These are phyloP conservation scores for Kuschelorhynchus macadamiae DNA, from an alignment of 2,888 invertebrate species.

Conservation along the genomic window DNA sequence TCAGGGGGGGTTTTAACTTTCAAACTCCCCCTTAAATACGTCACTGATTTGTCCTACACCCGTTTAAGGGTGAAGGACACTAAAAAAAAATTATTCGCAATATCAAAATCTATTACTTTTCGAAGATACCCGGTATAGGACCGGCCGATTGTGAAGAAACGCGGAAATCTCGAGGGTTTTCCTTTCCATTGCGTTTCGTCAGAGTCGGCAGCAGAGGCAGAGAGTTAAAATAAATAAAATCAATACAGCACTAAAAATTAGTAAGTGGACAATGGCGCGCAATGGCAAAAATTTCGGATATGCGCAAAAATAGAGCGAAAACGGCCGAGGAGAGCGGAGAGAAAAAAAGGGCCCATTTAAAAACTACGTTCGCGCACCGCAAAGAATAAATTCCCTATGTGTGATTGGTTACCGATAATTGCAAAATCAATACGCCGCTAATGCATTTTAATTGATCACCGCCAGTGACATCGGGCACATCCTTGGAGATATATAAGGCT, in stretches of 20 bases:
- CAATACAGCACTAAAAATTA: slow-evolving; percentile 69
- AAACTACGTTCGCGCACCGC: slow-evolving; percentile 50
- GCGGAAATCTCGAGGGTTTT: slow-evolving; percentile 46
- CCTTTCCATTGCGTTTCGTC: slow-evolving; percentile 45
- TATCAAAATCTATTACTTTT: no score
- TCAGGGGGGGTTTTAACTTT: no score
- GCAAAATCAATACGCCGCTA: slow-evolving; percentile 69
- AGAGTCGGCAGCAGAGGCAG: slow-evolving; percentile 49
- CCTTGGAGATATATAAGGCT: no score
- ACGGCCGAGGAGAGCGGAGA: slow-evolving; percentile 46
- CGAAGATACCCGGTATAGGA: slow-evolving; percentile 3
- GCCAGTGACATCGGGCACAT: slow-evolving; percentile 54
- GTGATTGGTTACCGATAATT: slow-evolving; percentile 71
- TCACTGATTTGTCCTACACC: no score
- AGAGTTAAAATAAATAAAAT: slow-evolving; percentile 66
- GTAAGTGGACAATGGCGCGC: slow-evolving; percentile 69
- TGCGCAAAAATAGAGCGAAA: slow-evolving; percentile 65
- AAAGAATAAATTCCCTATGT: slow-evolving; percentile 68
- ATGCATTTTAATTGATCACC: slow-evolving; percentile 67
- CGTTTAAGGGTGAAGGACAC: no score
- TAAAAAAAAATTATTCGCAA: no score
- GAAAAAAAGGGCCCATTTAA: slow-evolving; percentile 43
- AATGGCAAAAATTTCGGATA: slow-evolving; percentile 69
- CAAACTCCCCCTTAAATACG: no score
- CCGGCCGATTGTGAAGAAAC: slow-evolving; percentile 32